Evolutionary conservation across 2,797 vertebrate species (phyloP), one percentile per base, ranked within the genome.

Genomic region (Glossophaga mutica): DNA sequence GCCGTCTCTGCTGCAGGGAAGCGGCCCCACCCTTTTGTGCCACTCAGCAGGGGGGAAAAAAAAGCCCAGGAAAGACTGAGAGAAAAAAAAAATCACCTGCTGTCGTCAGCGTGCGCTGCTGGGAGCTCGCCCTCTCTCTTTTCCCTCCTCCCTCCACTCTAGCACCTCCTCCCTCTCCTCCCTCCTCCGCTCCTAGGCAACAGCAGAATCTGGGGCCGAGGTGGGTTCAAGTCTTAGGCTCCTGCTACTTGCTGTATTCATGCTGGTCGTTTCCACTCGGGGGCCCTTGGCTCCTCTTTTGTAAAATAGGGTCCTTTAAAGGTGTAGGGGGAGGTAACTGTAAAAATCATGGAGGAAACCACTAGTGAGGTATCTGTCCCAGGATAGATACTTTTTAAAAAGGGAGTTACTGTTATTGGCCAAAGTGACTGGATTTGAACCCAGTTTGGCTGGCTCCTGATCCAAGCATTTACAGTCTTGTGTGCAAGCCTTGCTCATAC

Each of bases 51-150:
- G 83, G 15, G 0, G 1, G 8, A 55, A 34, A 34, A 78, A 26
- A 73, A 78, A 77, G 95, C 62, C 42, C 87, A 92, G 96, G 81
- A 87, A 94, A 95, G 97, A 98, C 89, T 94, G 96, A 82, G 98
- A 97, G 97, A 92, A 83, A 77, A 86, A 96, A 94, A 97, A 98
- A 96, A 94, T 98, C 98, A 99, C 98, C 98, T 98, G 99, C 98
- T 98, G 97, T 97, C 98, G 98, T 98, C 99, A 98, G 96, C 95
- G 82, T 92, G 55, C 90, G 71, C 95, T 74, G 90, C 95, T 78
- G 74, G 73, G 87, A 95, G 93, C 94, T 92, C 73, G 91, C 48
- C 62, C 62, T 94, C 74, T 78, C 74, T 77, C 74, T 52, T 21
- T 82, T 73, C 21, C 65, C 95, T 50, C 96, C 90, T 85, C 65